These are phyloP conservation scores for Gyrodactylus salaris DNA, from an alignment of 1,140 invertebrate species.

Conservation along the genomic window DNA sequence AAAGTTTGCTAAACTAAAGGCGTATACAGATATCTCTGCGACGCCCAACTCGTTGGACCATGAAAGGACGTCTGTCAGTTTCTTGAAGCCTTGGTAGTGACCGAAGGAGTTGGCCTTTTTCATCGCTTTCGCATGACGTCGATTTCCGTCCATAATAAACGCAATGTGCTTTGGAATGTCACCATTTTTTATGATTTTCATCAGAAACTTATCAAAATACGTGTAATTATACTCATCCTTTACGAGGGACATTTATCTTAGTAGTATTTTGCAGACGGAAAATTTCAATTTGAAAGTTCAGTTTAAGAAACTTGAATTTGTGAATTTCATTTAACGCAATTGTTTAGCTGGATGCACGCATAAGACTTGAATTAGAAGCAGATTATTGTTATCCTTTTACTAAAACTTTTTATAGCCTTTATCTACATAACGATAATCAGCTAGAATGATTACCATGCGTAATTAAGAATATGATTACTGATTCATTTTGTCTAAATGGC, in stretches of 20 bases:
- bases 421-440: too few species aligned
- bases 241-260: neutral
- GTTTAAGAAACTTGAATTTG: too few species aligned
- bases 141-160: conserved; percentile 94
- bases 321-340: too few species aligned
- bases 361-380: too few species aligned
- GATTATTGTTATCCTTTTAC: too few species aligned
- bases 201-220: conserved; percentile 29
- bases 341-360: too few species aligned
- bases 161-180: conserved; percentile 56
- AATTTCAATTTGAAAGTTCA: too few species aligned
- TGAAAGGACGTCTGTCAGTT: conserved; percentile 49
- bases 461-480: too few species aligned
- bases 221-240: conserved; percentile 1
- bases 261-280: too few species aligned
- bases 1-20: conserved; percentile 97
- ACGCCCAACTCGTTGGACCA: conserved; percentile 39
- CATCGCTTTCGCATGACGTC: conserved; percentile 53
- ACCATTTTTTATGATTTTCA: conserved; percentile 43
- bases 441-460: too few species aligned
- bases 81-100: conserved; percentile 67
- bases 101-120: conserved; percentile 39
- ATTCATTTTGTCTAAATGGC: too few species aligned
- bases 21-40: conserved; percentile 75
- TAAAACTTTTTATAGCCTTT: too few species aligned